Base-by-base conservation (phyloP, 2,888 invertebrate genomes). In the Microchrysa polita region DNA sequence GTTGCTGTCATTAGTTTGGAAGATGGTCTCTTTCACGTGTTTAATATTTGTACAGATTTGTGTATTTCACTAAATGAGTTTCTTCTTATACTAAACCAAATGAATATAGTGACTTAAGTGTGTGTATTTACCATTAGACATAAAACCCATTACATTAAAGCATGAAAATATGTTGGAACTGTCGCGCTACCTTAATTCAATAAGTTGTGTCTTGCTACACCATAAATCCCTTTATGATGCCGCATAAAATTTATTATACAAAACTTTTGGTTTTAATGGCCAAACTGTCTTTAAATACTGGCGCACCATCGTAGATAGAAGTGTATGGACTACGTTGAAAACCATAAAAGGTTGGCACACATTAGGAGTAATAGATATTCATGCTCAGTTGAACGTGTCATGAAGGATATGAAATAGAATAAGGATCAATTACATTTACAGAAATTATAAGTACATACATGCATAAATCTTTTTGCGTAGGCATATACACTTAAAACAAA, bases 181-280 rank as follows among this genome's bases (percentile, higher is more conserved):
- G 14, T n/a, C 20, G 23, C 59, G 7, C 23, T 23, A 59, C 23
- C 14, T 59, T 20, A 22, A 22, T 22, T 59, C 59, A 59, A 23
- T 23, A 23, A 59, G 22, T 20, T 23, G 22, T 2, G 1, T 59
- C 2, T 4, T 59, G 59, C 20, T 20, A 59, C 16, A n/a, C 23
- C 59, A 23, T 59, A 59, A 20, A 59, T 59, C 23, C 23, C 59
- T 59, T 59, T 59, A 59, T 23, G 22, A 59, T 23, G 59, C n/a
- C 10, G 14, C 23, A 59, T 59, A 23, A 59, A 59, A 59, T 59
- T 59, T 59, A 59, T 59, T 59, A 14, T 22, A 23, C 23, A 27
- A 23, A 48, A 59, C 59, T 59, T 59, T 14, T 59, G 23, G 23
- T 22, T 22, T 23, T 59, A 59, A 59, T 55, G 23, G 23, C 23